Evolutionary conservation across 2,797 vertebrate genomes (phyloP), one percentile per base, ranked within the genome.

Genomic region (Acipenser ruthenus): DNA sequence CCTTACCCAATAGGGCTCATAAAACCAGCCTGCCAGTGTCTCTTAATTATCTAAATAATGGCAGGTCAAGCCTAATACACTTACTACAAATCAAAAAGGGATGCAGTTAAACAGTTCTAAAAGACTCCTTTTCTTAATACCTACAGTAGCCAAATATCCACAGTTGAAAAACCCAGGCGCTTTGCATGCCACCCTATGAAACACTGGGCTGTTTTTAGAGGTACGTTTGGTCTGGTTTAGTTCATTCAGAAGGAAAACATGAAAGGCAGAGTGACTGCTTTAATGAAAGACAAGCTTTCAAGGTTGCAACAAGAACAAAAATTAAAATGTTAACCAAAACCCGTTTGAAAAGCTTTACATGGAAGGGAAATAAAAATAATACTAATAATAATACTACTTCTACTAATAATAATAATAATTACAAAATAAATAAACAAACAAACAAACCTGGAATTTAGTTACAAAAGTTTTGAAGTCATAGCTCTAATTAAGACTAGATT

Each of bases 401-500:
- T 37, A 37, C 2, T 37, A 37, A 37, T 37, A 37, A 37, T 37
- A 23, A 23, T 23, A 37, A 37, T 37, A 37, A 37, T 2, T 3
- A 37, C 4, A 37, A 37, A 37, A 37, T 37, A 0, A 37, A 37
- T 37, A 4, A 37, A 37, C 4, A 53, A 12, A 37, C 4, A 53
- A 12, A 55, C 37, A 70, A 65, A 65, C 23, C 23, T 37, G 23
- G 23, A 37, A 37, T 37, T 37, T 18, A 18, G 23, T 37, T 37
- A 37, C 23, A 37, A 37, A 18, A 18, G 52, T 68, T 71, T 72
- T 62, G 71, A 74, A 70, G 65, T 66, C 66, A 74, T 70, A 72
- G 47, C 60, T 66, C 71, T 23, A 23, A 65, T 65, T 78, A 77
- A 78, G 75, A 78, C 72, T 71, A 62, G 23, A 73, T 71, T 18